Evolutionary conservation across 1,140 invertebrate genomes (phyloP).

Genomic region (Steinernema khuongi): DNA sequence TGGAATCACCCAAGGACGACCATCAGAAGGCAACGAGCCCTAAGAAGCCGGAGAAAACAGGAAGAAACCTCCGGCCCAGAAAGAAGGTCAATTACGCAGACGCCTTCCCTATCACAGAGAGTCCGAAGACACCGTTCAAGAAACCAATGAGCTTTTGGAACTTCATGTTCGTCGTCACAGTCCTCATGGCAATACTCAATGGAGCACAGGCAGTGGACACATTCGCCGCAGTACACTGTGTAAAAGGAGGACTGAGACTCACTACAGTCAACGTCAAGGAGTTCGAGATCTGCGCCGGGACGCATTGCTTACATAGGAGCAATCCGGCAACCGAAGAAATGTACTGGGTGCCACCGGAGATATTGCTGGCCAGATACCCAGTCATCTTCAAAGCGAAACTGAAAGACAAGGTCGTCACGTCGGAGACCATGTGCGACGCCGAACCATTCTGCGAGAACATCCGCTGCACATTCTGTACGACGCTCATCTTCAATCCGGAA

Average conservation of each 20-base stretch:
- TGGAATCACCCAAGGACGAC: too few relatives aligned
- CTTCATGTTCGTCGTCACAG: background rate
- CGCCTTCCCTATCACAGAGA: background rate
- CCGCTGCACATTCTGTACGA: background rate
- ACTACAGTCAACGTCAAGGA: background rate
- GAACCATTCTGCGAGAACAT: constrained; percentile 1
- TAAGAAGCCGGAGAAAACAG: background rate
- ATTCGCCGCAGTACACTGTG: background rate
- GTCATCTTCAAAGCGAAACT: background rate
- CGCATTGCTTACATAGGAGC: background rate
- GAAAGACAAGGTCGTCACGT: background rate
- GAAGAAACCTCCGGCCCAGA: background rate
- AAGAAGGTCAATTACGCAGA: background rate
- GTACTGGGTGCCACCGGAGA: background rate
- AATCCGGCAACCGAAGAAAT: background rate
- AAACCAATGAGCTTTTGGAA: background rate
- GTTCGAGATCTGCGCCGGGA: background rate
- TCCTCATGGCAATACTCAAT: background rate
- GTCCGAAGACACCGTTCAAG: background rate
- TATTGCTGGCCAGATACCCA: background rate
- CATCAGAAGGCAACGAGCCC: background rate
- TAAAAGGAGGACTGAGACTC: background rate
- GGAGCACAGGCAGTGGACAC: background rate
- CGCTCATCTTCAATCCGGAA: background rate
- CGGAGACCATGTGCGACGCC: background rate